A percentile compares a stretch with the other conserved stretches of the same genome.
Conservation (phyloP, 1,140 invertebrate genomes). For the Solenopsis invicta region DNA sequence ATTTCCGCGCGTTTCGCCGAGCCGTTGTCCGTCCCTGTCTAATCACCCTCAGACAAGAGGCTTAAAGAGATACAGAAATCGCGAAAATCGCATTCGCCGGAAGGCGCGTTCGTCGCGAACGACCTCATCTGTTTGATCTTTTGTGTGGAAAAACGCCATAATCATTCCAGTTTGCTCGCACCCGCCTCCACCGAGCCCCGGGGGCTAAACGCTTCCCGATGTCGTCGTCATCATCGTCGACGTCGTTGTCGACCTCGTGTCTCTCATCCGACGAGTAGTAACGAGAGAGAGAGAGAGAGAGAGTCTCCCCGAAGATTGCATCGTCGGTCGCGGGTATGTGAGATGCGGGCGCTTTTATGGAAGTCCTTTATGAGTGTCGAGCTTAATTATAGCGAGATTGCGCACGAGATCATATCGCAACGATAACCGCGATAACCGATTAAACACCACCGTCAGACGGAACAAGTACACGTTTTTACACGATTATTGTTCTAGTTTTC, state of each 20-base stretch:
- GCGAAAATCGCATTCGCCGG: slow-evolving; percentile 61
- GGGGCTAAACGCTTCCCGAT: slow-evolving; percentile 46
- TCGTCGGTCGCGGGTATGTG: background rate
- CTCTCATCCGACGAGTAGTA: slow-evolving; percentile 35
- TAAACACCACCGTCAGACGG: background rate
- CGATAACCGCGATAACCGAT: background rate
- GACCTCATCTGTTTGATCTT: slow-evolving; percentile 55
- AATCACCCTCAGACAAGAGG: slow-evolving; percentile 50
- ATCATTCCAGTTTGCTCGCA: slow-evolving; percentile 44
- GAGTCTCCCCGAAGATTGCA: slow-evolving; percentile 19
- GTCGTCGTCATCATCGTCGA: slow-evolving; percentile 34
- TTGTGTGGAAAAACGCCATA: slow-evolving; percentile 65
- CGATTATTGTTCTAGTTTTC: background rate
- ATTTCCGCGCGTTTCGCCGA: slow-evolving; percentile 53
- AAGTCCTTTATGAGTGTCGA: slow-evolving; percentile 13
- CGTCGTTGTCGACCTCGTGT: slow-evolving; percentile 23
- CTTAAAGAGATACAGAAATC: slow-evolving; percentile 60
- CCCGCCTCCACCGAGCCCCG: background rate
- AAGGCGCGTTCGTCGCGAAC: slow-evolving; percentile 38
- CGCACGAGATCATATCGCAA: background rate
- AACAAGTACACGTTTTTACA: background rate
- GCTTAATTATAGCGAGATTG: slow-evolving; percentile 9
- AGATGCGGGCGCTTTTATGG: slow-evolving; percentile 12
- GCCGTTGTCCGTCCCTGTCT: background rate
- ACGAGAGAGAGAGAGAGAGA: slow-evolving; percentile 17